phyloP scores from a whole-genome alignment of 2,888 invertebrate species.

The Mythimna impura region DNA sequence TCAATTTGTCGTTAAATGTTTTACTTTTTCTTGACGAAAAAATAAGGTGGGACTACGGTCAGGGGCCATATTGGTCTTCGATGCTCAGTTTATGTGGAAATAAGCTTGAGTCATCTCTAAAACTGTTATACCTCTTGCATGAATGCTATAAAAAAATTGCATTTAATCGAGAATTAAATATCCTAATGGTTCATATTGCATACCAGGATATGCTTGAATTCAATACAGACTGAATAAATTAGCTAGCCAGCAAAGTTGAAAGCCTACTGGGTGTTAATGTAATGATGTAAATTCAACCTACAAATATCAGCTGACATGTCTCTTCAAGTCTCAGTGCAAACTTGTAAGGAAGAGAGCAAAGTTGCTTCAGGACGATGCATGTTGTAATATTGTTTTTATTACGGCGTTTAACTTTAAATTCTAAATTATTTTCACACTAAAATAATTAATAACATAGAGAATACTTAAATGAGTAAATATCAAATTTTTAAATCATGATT shows the following conservation, averaged over 20 bases:
- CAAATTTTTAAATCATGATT: not conserved
- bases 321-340: not conserved
- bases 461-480: slow-evolving; percentile 30
- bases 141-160: not conserved
- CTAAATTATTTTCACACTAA: not conserved
- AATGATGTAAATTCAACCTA: not conserved
- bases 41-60: not conserved
- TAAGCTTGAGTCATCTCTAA: not conserved
- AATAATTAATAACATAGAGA: not conserved
- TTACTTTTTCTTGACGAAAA: slow-evolving; percentile 3
- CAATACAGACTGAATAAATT: not conserved
- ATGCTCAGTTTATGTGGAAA: not conserved
- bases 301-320: not conserved
- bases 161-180: not conserved
- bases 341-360: not conserved
- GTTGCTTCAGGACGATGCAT: not conserved
- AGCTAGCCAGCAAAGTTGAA: not conserved
- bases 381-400: not conserved
- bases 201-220: not conserved
- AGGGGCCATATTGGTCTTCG: slow-evolving; percentile 27
- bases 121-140: not conserved
- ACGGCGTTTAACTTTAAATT: too few relatives aligned
- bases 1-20: slow-evolving; percentile 18
- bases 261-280: not conserved
- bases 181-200: not conserved